Conservation (phyloP, 2,113 vertebrate genomes). For the Bostrychus sinensis region DNA sequence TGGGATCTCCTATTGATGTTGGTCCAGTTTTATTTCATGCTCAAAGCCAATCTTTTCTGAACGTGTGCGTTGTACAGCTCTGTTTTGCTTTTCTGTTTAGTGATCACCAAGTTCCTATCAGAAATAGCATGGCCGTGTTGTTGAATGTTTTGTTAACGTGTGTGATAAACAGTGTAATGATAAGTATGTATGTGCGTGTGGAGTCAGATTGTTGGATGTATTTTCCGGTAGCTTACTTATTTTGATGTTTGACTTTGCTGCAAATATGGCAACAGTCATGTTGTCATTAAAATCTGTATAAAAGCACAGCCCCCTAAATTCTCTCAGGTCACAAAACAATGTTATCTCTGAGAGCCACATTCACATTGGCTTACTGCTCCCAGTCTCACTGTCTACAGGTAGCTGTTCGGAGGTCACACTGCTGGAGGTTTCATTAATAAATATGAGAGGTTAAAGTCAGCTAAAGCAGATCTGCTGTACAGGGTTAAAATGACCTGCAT, state of each 20-base stretch:
- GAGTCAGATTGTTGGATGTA: constrained; percentile 63
- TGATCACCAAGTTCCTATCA: constrained; percentile 64
- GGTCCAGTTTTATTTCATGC: constrained; percentile 37
- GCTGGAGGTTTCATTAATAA: constrained; percentile 9
- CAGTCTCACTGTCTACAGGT: constrained; percentile 24
- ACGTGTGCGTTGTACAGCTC: constrained; percentile 51
- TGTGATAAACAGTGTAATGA: constrained; percentile 69
- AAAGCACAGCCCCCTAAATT: constrained; percentile 72
- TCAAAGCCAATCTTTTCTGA: constrained; percentile 19
- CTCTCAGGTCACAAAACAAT: constrained; percentile 63
- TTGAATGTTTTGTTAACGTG: constrained; percentile 69
- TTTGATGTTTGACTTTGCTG: constrained; percentile 61
- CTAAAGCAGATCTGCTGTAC: constrained; percentile 15
- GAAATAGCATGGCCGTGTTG: constrained; percentile 75
- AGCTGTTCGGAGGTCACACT: background rate
- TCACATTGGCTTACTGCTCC: constrained; percentile 40
- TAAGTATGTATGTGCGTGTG: constrained; percentile 52
- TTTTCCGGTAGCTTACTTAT: constrained; percentile 63
- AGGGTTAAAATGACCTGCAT: constrained; percentile 31
- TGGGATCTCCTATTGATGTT: constrained; percentile 21
- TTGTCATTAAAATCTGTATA: constrained; percentile 57
- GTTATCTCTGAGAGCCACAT: constrained; percentile 36
- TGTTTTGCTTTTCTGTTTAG: constrained; percentile 45
- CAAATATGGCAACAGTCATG: constrained; percentile 43
- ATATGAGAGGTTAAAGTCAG: constrained; percentile 35